Evolutionary conservation across 1,140 invertebrate species (phyloP), one percentile per base, ranked within the genome.

Genomic region (Zaprionus africanus): DNA sequence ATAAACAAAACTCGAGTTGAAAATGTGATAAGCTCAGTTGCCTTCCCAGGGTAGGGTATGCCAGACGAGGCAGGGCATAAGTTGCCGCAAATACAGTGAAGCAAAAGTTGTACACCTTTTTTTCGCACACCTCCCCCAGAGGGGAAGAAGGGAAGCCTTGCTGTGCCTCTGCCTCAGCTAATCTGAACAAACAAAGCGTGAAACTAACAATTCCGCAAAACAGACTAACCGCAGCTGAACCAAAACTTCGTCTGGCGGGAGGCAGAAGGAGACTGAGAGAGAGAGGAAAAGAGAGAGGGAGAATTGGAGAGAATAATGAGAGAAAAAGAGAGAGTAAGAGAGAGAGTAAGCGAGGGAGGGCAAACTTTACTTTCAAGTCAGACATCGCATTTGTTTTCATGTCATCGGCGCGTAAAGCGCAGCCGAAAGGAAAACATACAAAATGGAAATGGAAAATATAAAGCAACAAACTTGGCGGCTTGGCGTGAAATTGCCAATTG

Each of bases 191-290:
- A 90, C 85, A 90, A 90, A 90, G 85, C 85, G 86, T 90, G 85
- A 90, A 90, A 90, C 85, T 90, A 90, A 90, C 85, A 90, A 90
- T 90, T 90, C 86, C 71, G 82, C 86, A 90, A 85, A 84, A 85
- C 85, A 90, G 84, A 87, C 83, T 84, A 83, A 87, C 84, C 83
- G 60, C 84, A 87, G 46, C 46, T 22, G 67, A 26, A 19, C 17
- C 11, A 69, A 31, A 75, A 75, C 57, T 74, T 74, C 28, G 28
- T 38, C 65, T 43, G 38, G 38, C 19, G 11, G 0, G 22, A 36
- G 53, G 22, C 4, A 15, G 12, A 12, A 36, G 12, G n/a, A n/a
- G 36, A 24, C 19, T 3, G 5, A 28, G 17, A 36, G 31, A 49
- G 28, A 76, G 67, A 62, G 51, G 1, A 22, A 22, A 19, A 19